Evolutionary conservation across 2,888 invertebrate genomes (phyloP).

Genomic region (Ormyrus rosae): DNA sequence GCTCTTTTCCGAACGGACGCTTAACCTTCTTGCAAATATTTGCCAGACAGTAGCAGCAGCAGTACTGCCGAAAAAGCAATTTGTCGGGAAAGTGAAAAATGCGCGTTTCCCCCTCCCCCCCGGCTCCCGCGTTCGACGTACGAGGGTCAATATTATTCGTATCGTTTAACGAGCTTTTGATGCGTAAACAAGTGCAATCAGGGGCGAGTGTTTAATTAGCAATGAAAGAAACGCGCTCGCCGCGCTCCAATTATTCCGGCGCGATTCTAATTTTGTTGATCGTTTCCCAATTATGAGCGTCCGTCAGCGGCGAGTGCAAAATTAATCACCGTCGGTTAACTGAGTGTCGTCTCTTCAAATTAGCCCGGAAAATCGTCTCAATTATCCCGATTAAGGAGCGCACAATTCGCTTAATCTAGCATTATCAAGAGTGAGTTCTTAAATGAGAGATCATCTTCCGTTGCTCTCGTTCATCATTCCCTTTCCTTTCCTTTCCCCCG

Average conservation of each 20-base stretch:
- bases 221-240: too few species aligned
- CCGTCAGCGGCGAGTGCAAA: neutral
- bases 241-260: too few species aligned
- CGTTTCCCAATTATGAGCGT: too few species aligned
- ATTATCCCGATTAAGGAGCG: neutral
- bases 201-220: too few species aligned
- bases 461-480: neutral
- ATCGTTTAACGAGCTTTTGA: too few species aligned
- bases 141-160: too few species aligned
- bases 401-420: slow-evolving; percentile 10
- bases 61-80: neutral
- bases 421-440: neutral
- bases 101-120: neutral
- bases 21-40: slow-evolving; percentile 39
- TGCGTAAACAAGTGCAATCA: too few species aligned
- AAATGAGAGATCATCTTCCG: neutral
- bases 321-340: neutral
- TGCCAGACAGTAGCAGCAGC: neutral
- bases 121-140: too few species aligned
- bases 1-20: neutral
- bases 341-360: neutral
- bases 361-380: neutral
- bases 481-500: neutral
- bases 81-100: neutral
- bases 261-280: too few species aligned